phyloP scores from a whole-genome alignment of 2,888 invertebrate species.

The Xanthorhoe designata region DNA sequence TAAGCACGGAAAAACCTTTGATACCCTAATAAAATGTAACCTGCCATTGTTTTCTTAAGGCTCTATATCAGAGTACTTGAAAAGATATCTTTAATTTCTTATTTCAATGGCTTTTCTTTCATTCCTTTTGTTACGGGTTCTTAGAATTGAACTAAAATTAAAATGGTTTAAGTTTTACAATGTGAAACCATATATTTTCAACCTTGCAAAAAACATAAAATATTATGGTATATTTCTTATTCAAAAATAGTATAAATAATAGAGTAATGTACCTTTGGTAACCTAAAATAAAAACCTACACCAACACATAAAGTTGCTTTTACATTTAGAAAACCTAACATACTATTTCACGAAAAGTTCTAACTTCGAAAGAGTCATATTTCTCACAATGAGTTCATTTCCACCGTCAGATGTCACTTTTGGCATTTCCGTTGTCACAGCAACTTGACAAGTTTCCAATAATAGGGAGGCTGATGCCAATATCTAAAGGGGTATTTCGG shows the following conservation, averaged over 20 bases:
- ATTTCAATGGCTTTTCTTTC: slow-evolving; percentile 23
- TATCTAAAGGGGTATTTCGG: slow-evolving; percentile 26
- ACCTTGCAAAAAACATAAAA: not conserved
- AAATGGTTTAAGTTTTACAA: not conserved
- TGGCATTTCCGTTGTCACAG: slow-evolving; percentile 60
- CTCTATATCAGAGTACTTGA: slow-evolving; percentile 15
- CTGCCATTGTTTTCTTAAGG: slow-evolving; percentile 46
- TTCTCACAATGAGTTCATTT: slow-evolving; percentile 29
- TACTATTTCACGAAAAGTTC: not conserved
- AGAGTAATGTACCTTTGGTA: no score
- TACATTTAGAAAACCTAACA: no score
- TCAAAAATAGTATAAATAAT: no score
- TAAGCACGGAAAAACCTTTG: slow-evolving; percentile 51
- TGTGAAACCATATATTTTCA: not conserved
- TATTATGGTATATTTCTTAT: no score
- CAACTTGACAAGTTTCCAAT: slow-evolving; percentile 54
- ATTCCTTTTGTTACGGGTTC: slow-evolving; percentile 5
- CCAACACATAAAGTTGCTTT: no score
- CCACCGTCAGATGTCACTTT: slow-evolving; percentile 54
- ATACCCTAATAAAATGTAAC: slow-evolving; percentile 54
- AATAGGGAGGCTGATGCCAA: slow-evolving; percentile 36
- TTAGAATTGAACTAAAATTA: not conserved
- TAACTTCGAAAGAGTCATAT: slow-evolving; percentile 1
- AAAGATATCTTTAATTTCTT: slow-evolving; percentile 15
- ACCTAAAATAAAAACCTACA: no score